Percentiles rank a stretch among this genome's conserved stretches.
Evolutionary conservation across 2,888 invertebrate species (phyloP).

Genomic region (Muschampia plurimacula): DNA sequence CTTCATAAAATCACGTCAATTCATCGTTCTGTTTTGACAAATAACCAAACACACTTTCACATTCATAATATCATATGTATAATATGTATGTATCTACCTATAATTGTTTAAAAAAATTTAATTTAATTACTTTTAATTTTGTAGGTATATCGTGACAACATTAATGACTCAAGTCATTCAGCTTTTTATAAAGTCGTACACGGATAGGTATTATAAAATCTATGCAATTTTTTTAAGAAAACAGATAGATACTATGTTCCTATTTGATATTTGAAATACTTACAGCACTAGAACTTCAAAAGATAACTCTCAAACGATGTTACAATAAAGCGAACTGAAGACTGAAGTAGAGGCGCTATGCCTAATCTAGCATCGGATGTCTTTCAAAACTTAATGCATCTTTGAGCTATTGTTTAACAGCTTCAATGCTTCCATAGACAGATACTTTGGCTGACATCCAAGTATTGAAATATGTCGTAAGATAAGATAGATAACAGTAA

Average conservation of each 20-base stretch:
- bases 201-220: no score
- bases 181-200: no score
- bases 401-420: conserved; percentile 73
- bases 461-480: conserved; percentile 51
- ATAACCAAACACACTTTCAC: no score
- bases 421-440: conserved; percentile 82
- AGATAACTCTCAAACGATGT: conserved; percentile 16
- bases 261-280: not conserved
- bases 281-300: conserved; percentile 9
- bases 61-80: no score
- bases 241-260: not conserved
- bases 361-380: conserved; percentile 82
- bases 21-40: no score
- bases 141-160: no score
- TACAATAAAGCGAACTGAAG: conserved; percentile 28
- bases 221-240: not conserved
- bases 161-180: no score
- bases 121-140: no score
- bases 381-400: conserved; percentile 79
- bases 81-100: no score
- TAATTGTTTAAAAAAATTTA: no score
- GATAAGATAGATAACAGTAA: not conserved
- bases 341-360: conserved; percentile 59
- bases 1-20: no score
- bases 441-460: conserved; percentile 77